A percentile compares a stretch with the other conserved stretches of the same genome.
phyloP scores from a whole-genome alignment of 2,888 invertebrate species.

The Polydrusus pterygomalis region DNA sequence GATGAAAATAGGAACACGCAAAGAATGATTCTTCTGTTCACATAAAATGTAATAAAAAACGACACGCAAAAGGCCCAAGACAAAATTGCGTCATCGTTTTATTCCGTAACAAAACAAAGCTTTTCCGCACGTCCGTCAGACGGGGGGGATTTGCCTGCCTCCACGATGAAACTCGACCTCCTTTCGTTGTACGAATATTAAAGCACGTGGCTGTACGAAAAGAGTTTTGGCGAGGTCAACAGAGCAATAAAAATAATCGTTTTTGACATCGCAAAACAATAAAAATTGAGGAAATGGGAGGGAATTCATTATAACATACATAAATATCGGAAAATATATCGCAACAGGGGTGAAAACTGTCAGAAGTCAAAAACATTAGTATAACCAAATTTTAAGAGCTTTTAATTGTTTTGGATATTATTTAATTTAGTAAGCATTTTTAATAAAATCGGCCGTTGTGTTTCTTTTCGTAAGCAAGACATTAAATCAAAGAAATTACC shows the following conservation, averaged over 20 bases:
- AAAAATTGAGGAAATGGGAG: conserved; percentile 17
- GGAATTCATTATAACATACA: background rate
- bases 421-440: too few relatives aligned
- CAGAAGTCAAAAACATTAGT: background rate
- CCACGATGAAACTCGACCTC: conserved; percentile 27
- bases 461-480: too few relatives aligned
- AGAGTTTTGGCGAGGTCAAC: conserved; percentile 25
- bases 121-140: conserved; percentile 13
- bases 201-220: conserved; percentile 26
- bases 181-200: conserved; percentile 33
- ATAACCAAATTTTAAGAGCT: background rate
- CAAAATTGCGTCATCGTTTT: conserved; percentile 35
- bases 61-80: conserved; percentile 16
- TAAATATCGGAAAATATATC: background rate
- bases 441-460: too few relatives aligned
- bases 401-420: too few relatives aligned
- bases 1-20: background rate
- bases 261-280: conserved; percentile 14
- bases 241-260: conserved; percentile 11
- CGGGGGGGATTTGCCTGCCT: conserved; percentile 11
- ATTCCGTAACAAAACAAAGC: conserved; percentile 23
- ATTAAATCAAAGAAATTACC: too few relatives aligned
- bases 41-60: conserved; percentile 5
- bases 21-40: background rate
- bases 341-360: background rate